Percentiles rank a stretch among this genome's conserved stretches.
phyloP scores from a whole-genome alignment of 2,888 invertebrate genomes.

The Agrochola litura region DNA sequence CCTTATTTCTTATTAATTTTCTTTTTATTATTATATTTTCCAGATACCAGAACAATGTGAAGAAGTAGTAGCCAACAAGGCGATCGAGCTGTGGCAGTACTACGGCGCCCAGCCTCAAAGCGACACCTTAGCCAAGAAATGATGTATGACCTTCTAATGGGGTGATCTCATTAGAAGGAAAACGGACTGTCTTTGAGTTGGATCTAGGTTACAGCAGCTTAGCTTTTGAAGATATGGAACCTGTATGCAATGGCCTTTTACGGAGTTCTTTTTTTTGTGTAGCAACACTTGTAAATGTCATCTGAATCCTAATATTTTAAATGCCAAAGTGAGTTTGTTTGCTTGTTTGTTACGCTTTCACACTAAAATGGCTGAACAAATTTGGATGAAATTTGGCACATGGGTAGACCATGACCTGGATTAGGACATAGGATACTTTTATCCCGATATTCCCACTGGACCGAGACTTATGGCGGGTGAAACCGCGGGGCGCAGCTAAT shows the following conservation, averaged over 20 bases:
- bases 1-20: background rate
- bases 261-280: background rate
- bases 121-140: constrained; percentile 87
- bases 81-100: constrained; percentile 96
- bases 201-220: constrained; percentile 47
- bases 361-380: too few species aligned
- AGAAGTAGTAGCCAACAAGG: constrained; percentile 95
- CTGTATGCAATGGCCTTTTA: constrained; percentile 33
- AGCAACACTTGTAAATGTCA: constrained; percentile 12
- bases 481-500: too few species aligned
- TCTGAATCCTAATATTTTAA: background rate
- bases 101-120: constrained; percentile 92
- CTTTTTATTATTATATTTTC: background rate
- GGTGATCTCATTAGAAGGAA: constrained; percentile 87
- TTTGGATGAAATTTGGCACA: too few species aligned
- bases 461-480: too few species aligned
- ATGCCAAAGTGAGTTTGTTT: too few species aligned
- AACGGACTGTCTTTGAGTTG: constrained; percentile 59
- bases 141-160: constrained; percentile 90
- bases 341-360: too few species aligned
- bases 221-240: constrained; percentile 33
- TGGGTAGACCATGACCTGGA: too few species aligned
- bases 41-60: constrained; percentile 95
- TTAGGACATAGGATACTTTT: too few species aligned
- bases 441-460: too few species aligned